Percentiles rank a stretch among this genome's conserved stretches.
Conservation (phyloP, 2,888 invertebrate genomes). For the Caprella mutica region DNA sequence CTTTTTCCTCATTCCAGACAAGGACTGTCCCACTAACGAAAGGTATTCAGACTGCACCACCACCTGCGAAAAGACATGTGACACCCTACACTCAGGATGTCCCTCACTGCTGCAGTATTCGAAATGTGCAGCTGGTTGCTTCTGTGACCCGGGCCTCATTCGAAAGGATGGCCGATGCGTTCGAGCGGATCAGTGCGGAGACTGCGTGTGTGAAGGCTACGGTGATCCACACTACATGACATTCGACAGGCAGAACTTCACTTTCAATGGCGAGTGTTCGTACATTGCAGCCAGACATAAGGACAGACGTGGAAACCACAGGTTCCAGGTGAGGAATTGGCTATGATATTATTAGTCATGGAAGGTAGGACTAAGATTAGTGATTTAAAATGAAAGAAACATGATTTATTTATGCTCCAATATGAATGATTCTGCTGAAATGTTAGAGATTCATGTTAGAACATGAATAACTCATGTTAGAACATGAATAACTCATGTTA, state of each 20-base stretch:
- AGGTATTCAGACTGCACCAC: constrained; percentile 71
- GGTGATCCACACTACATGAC: constrained; percentile 70
- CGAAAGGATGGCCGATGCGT: constrained; percentile 55
- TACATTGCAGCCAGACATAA: constrained; percentile 62
- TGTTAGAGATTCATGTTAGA: no score
- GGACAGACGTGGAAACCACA: constrained; percentile 40
- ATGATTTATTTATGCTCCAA: background rate
- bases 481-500: no score
- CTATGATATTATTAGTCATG: background rate
- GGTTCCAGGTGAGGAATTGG: constrained; percentile 44
- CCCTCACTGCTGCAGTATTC: constrained; percentile 53
- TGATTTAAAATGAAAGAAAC: background rate
- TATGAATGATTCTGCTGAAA: no score
- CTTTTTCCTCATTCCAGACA: constrained; percentile 42
- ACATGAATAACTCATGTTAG: no score
- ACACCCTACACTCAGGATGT: constrained; percentile 47
- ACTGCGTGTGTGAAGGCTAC: constrained; percentile 63
- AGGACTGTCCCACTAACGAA: constrained; percentile 59
- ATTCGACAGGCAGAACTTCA: constrained; percentile 67
- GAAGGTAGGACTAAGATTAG: background rate
- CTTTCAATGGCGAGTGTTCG: constrained; percentile 72
- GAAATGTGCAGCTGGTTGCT: constrained; percentile 72
- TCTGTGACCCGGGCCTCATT: constrained; percentile 64
- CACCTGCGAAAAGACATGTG: constrained; percentile 67
- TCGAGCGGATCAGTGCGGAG: constrained; percentile 57